These are phyloP conservation scores for Monoplex corrugatus DNA, from an alignment of 2,888 invertebrate species.

Conservation along the genomic window DNA sequence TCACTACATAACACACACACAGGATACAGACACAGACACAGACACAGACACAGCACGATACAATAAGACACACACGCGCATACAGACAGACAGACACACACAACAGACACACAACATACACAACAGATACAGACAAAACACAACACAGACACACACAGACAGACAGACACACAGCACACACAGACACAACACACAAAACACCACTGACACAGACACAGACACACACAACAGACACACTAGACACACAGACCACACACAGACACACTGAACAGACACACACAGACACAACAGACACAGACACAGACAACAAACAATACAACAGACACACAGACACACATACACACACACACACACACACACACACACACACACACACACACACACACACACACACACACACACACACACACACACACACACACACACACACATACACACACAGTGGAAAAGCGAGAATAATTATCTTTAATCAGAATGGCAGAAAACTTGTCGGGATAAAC, in stretches of 20 bases:
- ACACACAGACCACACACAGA: no score
- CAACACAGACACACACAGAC: not conserved
- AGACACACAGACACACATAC: not conserved
- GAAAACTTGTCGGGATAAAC: no score
- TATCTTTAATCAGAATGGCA: no score
- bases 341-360: not conserved
- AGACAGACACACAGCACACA: not conserved
- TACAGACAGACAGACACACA: not conserved
- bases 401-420: constrained; percentile 2
- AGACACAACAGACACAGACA: not conserved
- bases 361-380: not conserved
- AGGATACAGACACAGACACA: no score
- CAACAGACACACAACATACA: not conserved
- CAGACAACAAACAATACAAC: no score
- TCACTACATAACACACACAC: no score
- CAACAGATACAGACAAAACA: no score
- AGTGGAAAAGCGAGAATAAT: no score
- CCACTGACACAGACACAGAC: no score
- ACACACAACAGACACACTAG: not conserved
- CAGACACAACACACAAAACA: no score
- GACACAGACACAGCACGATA: not conserved
- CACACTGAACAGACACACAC: not conserved
- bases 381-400: constrained; percentile 3
- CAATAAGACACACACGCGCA: no score
- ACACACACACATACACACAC: not conserved